Evolutionary conservation across 1,140 invertebrate genomes (phyloP), one percentile per base, ranked within the genome.

Genomic region (Aphelenchoides besseyi): DNA sequence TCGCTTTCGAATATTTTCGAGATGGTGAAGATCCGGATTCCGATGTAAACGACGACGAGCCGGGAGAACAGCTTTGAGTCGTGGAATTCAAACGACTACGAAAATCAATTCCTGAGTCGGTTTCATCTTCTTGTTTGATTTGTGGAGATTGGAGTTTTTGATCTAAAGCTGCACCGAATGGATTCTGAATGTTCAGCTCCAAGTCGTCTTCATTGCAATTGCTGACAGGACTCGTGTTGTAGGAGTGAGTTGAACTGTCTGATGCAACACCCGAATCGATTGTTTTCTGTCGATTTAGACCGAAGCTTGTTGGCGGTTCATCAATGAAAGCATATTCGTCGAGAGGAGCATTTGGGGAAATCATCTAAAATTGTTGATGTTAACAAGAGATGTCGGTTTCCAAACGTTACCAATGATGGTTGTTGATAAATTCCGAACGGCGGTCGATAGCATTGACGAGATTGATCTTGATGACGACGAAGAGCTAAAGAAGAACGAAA

Each of bases 391-490:
- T 2, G n/a, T n/a, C n/a, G n/a, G n/a, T n/a, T 70, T 66, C 1
- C 2, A 53, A 66, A 66, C 30, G n/a, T 66, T 53, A 33, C 63
- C 12, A 32, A 30, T 36, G 12, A 35, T 64, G 12, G 36, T 54
- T 61, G 35, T 23, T 74, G 74, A 3, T 75, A 55, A 37, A 80
- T 35, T 8, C 77, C 76, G 52, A 78, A 75, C n/a, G 76, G 69
- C 26, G 79, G 74, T 9, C 30, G 62, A 54, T 81, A 79, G 68
- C 76, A 78, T 32, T 69, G 69, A 3, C 79, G 59, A 37, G 64
- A 72, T 32, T 81, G 77, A 48, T 80, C 76, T 41, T 81, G 71
- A 52, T 78, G 76, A 2, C 76, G 78, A 2, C 76, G 62, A 16
- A 78, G 52, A 23, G 76, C 76, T 18, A 81, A 32, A n/a, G 74